A percentile compares a stretch with the other conserved stretches of the same genome.
Evolutionary conservation across 2,888 invertebrate genomes (phyloP).

Genomic region (Papilio demoleus): DNA sequence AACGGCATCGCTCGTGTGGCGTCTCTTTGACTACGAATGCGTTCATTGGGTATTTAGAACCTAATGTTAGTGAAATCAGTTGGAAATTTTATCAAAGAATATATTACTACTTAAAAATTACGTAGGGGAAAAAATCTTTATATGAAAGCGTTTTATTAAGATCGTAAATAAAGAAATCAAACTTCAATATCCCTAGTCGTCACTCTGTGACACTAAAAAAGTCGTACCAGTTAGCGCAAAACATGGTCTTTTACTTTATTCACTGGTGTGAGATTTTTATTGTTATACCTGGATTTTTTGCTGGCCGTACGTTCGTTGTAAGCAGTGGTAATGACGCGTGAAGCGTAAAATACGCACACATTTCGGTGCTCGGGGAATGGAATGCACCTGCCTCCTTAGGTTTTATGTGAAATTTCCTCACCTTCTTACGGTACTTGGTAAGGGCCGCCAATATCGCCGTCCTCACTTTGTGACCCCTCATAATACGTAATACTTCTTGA

Average conservation of each 20-base stretch:
- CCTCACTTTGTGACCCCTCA: constrained; percentile 82
- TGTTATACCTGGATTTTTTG: constrained; percentile 75
- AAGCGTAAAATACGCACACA: constrained; percentile 80
- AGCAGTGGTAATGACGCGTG: constrained; percentile 73
- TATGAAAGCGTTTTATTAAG: neutral
- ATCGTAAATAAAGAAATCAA: constrained; percentile 17
- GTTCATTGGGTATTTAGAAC: constrained; percentile 10
- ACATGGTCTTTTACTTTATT: constrained; percentile 54
- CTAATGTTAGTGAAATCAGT: neutral
- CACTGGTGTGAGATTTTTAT: constrained; percentile 75
- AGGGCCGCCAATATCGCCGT: constrained; percentile 80
- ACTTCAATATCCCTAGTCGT: constrained; percentile 1
- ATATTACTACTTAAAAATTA: neutral
- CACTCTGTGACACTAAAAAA: constrained; percentile 28
- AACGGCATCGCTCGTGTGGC: neutral
- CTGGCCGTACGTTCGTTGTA: constrained; percentile 61
- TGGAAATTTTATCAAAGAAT: neutral
- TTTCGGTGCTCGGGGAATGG: constrained; percentile 79
- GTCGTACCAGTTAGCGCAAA: constrained; percentile 29
- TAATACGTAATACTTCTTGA: constrained; percentile 81
- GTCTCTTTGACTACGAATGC: neutral
- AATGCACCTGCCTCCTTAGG: constrained; percentile 83
- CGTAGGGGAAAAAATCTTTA: neutral
- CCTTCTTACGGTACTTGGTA: constrained; percentile 75
- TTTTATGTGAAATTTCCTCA: constrained; percentile 82